phyloP scores from a whole-genome alignment of 2,888 invertebrate genomes.

The Tetanocera ferruginea region DNA sequence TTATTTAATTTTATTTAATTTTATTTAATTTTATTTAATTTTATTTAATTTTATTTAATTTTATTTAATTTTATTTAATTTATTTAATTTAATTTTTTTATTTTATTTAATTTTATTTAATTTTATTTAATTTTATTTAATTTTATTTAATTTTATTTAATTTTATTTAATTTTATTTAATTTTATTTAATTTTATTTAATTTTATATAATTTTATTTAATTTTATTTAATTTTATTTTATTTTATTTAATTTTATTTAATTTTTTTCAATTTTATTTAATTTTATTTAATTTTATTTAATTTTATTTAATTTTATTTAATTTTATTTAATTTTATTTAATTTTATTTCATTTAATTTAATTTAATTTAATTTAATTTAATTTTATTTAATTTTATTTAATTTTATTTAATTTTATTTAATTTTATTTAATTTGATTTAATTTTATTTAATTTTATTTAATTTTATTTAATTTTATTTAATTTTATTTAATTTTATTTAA shows the following conservation, averaged over 20 bases:
- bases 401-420: neutral
- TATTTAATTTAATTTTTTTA: neutral
- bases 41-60: neutral
- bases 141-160: neutral
- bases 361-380: neutral
- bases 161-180: neutral
- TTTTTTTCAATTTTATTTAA: neutral
- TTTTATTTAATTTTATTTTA: neutral
- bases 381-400: neutral
- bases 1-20: neutral
- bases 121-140: neutral
- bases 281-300: neutral
- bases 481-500: neutral
- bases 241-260: neutral
- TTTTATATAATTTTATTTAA: neutral
- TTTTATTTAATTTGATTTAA: neutral
- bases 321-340: neutral
- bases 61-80: neutral
- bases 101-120: neutral
- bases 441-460: neutral
- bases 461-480: neutral
- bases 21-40: neutral
- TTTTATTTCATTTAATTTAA: too few species aligned
- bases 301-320: neutral
- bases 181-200: neutral